Evolutionary conservation across 2,888 invertebrate genomes (phyloP).

Genomic region (Gymnosoma rotundatum): DNA sequence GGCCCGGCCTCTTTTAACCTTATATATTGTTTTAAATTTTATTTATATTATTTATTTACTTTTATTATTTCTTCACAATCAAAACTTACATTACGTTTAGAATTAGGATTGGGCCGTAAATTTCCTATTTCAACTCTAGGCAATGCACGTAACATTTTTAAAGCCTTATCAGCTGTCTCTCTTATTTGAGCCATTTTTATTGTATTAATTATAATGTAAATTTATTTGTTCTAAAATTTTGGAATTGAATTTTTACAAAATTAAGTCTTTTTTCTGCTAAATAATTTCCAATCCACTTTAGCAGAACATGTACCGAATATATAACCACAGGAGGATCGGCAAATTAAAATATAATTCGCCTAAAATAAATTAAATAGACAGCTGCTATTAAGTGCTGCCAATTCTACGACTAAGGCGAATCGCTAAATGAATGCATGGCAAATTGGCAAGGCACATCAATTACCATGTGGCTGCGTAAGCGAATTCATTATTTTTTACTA

Average conservation of each 20-base stretch:
- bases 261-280: not conserved
- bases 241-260: too few species aligned
- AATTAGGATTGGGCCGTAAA: conserved; percentile 89
- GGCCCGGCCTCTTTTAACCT: conserved; percentile 88
- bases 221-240: not conserved
- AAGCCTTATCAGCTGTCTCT: conserved; percentile 87
- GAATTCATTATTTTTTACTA: too few species aligned
- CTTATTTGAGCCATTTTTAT: conserved; percentile 76
- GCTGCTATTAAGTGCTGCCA: conserved; percentile 14
- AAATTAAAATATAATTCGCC: not conserved
- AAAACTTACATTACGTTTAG: conserved; percentile 84
- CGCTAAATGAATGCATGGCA: too few species aligned
- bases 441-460: too few species aligned
- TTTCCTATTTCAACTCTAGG: conserved; percentile 90
- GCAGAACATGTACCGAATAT: not conserved
- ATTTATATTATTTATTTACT: too few species aligned
- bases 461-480: too few species aligned
- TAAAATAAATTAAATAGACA: not conserved
- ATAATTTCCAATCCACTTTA: not conserved
- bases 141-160: conserved; percentile 88
- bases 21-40: conserved; percentile 73
- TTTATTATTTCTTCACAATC: too few species aligned
- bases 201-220: not conserved
- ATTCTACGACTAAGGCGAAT: not conserved
- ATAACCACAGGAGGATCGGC: not conserved